These are phyloP conservation scores for human (Homo sapiens) DNA, from an alignment of 2,113 vertebrate genomes.

Conservation along the genomic window GRCh38 chr19:37165501-37166000, in stretches of 20 bases:
- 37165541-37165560: not conserved
- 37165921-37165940: not conserved
- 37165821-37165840: not conserved
- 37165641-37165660: not conserved
- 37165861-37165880: not conserved
- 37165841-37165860: slow-evolving; percentile 7
- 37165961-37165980: not conserved
- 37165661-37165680: not conserved
- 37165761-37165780: not conserved
- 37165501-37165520: not conserved
- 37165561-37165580: not conserved
- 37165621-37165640: not conserved
- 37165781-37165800: not conserved
- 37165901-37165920: not conserved
- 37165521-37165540: not conserved
- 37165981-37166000: not conserved
- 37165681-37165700: not conserved
- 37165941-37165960: not conserved
- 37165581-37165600: not conserved
- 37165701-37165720: slow-evolving; percentile 13
- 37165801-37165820: not conserved
- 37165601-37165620: not conserved
- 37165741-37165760: not conserved
- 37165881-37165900: not conserved
- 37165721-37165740: not conserved